A percentile compares a stretch with the other conserved stretches of the same genome.
These are phyloP conservation scores for Trichacis sp. DNA, from an alignment of 2,888 invertebrate genomes.

Conservation along the genomic window DNA sequence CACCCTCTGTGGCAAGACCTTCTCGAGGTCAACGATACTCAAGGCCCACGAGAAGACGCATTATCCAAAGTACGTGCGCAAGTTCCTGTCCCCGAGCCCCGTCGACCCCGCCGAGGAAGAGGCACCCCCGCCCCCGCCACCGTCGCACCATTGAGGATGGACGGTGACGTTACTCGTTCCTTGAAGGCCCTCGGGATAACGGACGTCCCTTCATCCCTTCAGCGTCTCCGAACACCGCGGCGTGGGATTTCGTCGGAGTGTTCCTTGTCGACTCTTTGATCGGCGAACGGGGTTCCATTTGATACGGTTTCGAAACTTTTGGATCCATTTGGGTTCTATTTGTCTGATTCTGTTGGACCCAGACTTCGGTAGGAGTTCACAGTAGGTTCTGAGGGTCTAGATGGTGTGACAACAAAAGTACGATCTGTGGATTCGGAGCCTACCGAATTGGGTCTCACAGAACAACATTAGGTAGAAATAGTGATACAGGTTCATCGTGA, in stretches of 20 bases:
- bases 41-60: slow-evolving; percentile 95
- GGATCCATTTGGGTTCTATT: slow-evolving; percentile 3
- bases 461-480: no score
- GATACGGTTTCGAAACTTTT: not conserved
- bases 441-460: no score
- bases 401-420: no score
- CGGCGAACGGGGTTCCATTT: not conserved
- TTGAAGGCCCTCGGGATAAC: slow-evolving; percentile 6
- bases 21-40: slow-evolving; percentile 89
- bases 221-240: not conserved
- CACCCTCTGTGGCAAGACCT: slow-evolving; percentile 89
- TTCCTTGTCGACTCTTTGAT: no score
- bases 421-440: no score
- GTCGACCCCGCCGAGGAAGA: slow-evolving; percentile 86
- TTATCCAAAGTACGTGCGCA: slow-evolving; percentile 90
- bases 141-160: slow-evolving; percentile 54
- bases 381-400: not conserved
- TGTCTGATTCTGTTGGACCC: no score
- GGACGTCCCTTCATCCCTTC: not conserved
- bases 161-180: not conserved
- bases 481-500: no score
- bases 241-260: no score
- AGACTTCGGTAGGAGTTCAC: not conserved
- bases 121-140: slow-evolving; percentile 57
- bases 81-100: slow-evolving; percentile 88